Evolutionary conservation across 2,888 invertebrate genomes (phyloP), one percentile per base, ranked within the genome.

Genomic region (Lingula anatina): DNA sequence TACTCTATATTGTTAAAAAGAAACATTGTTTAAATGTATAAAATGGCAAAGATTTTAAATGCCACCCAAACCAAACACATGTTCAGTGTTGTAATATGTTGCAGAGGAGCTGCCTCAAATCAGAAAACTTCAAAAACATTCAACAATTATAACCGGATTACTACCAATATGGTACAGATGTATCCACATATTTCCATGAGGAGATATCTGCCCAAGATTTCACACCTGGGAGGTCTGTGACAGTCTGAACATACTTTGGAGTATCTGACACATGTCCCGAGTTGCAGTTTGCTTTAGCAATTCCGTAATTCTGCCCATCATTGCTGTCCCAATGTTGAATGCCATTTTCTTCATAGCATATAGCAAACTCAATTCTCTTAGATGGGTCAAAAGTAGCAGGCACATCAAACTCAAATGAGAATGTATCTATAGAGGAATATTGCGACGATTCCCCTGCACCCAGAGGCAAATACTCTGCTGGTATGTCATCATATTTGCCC

Each of bases 301-400:
- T 81, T 20, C 81, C 75, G 77, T 94, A 97, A 80, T 97, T 96
- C 18, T 81, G 79, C 23, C 92, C 91, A 50, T 81, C 80, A 73
- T 92, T 92, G 71, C 86, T 94, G 73, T 96, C 95, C 96, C 96
- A 96, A 71, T 82, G 87, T 69, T 94, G 90, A 0, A 70, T 71
- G 0, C 81, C 84, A 53, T 84, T 83, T 3, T 60, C 57, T 52
- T 83, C 83, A 78, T 85, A 96, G 73, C 90, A 86, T 3, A 95
- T 87, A 72, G 94, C 94, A 78, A 96, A 94, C 62, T 94, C 89
- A 47, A 94, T 70, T n/a, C 53, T 58, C 38, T 63, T 62, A 21
- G 57, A 58, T 5, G 54, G 57, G 40, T 68, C 67, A 43, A 63
- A 64, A 27, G 64, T 65, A 18, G 69, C 61, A 5, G 78, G 89